phyloP scores from a whole-genome alignment of 2,888 invertebrate genomes.

The Phortica magna region DNA sequence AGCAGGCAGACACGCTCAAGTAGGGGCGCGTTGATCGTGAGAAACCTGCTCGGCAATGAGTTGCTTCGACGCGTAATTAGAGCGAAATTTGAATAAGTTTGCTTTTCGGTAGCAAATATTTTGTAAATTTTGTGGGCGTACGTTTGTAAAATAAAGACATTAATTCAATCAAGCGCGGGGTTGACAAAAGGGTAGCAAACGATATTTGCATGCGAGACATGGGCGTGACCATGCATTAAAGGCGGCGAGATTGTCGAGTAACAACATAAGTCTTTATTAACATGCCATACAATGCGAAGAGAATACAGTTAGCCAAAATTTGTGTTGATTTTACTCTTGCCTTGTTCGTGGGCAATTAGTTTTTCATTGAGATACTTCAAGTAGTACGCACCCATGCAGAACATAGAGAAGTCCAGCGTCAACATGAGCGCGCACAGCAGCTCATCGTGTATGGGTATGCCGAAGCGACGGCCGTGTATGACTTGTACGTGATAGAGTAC shows the following conservation, averaged over 20 bases:
- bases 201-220: no score
- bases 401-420: conserved; percentile 38
- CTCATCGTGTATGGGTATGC: conserved; percentile 33
- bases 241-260: no score
- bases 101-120: conserved; percentile 71
- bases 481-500: conserved; percentile 46
- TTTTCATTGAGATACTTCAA: background rate
- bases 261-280: no score
- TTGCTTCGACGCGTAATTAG: background rate
- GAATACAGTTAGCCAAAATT: no score
- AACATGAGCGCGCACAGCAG: conserved; percentile 34
- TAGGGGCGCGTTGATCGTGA: conserved; percentile 54
- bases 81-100: conserved; percentile 62
- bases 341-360: background rate
- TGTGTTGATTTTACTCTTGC: background rate
- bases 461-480: conserved; percentile 44
- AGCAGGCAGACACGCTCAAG: background rate
- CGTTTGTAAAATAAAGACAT: conserved; percentile 34
- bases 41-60: conserved; percentile 48
- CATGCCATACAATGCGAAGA: no score
- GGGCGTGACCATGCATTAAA: no score
- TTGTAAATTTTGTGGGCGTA: conserved; percentile 71
- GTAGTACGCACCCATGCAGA: background rate
- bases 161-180: background rate
- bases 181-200: no score